These are phyloP conservation scores for Heliconius hortense DNA, from an alignment of 2,888 invertebrate species.

Conservation along the genomic window DNA sequence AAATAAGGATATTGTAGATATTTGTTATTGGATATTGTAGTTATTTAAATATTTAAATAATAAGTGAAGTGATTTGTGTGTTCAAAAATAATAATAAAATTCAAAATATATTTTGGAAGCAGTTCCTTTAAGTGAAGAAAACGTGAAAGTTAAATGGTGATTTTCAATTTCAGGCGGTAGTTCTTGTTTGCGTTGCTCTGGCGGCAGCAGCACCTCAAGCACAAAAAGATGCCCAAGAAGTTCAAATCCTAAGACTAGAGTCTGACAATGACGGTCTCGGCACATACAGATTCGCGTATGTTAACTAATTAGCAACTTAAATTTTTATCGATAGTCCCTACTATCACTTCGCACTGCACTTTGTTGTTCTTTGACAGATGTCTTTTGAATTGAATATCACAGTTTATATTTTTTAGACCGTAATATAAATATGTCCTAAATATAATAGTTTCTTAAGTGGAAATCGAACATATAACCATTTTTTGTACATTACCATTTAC, in stretches of 20 bases:
- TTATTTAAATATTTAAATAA: constrained; percentile 2
- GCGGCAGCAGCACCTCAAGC: constrained; percentile 61
- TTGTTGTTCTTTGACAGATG: background rate
- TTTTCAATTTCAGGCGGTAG: constrained; percentile 64
- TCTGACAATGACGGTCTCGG: constrained; percentile 69
- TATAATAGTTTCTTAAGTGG: background rate
- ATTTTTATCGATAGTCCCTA: too few relatives aligned
- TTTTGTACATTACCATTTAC: background rate
- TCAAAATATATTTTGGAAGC: background rate
- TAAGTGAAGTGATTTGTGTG: constrained; percentile 12
- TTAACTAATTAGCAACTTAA: constrained; percentile 1
- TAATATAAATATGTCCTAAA: background rate
- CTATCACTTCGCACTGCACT: too few relatives aligned
- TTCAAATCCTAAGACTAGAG: constrained; percentile 61
- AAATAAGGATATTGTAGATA: constrained; percentile 12
- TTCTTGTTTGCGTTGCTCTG: constrained; percentile 63
- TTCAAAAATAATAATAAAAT: background rate
- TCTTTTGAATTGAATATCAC: too few relatives aligned
- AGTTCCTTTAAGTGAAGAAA: background rate
- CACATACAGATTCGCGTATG: constrained; percentile 64
- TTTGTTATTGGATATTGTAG: background rate
- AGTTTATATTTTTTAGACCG: too few relatives aligned
- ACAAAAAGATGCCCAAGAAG: constrained; percentile 49
- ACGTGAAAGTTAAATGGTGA: background rate
- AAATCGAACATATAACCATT: background rate